Evolutionary conservation across 2,797 vertebrate species (phyloP).

Genomic region (Alcedo quadribrachys): DNA sequence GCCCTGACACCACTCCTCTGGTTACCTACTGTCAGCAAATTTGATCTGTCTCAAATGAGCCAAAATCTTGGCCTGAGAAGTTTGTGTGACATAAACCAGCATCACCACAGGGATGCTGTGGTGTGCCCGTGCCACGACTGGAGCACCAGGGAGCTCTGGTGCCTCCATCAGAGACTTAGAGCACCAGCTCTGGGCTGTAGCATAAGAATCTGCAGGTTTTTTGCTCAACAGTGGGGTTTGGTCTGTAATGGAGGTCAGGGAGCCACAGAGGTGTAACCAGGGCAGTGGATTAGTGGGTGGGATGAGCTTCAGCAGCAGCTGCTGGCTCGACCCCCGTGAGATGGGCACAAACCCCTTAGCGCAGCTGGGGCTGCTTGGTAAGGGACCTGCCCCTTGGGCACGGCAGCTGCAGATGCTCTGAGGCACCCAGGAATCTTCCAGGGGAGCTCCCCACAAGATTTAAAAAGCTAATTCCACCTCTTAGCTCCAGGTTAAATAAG

Average conservation of each 20-base stretch:
- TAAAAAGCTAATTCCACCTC: background rate
- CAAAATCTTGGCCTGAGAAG: too few species aligned
- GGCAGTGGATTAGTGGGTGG: fast-evolving
- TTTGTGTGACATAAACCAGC: fast-evolving
- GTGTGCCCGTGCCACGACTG: fast-evolving
- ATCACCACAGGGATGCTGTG: fast-evolving
- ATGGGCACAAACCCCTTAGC: fast-evolving
- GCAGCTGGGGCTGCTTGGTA: background rate
- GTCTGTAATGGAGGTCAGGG: too few species aligned
- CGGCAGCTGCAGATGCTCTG: fast-evolving
- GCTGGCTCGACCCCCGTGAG: background rate
- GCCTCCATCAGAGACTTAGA: fast-evolving
- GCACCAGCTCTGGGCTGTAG: fast-evolving
- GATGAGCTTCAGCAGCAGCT: too few species aligned
- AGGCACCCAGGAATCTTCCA: fast-evolving
- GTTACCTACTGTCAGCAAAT: background rate
- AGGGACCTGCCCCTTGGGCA: too few species aligned
- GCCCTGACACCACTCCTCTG: background rate
- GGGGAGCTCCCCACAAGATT: background rate
- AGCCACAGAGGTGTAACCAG: fast-evolving
- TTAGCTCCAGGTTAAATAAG: background rate
- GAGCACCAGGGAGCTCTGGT: background rate
- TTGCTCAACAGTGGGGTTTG: fast-evolving
- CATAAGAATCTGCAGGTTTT: fast-evolving
- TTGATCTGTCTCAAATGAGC: too few species aligned